Base-by-base conservation (phyloP, 2,797 vertebrate genomes). In the Onychomys leucogaster region DNA sequence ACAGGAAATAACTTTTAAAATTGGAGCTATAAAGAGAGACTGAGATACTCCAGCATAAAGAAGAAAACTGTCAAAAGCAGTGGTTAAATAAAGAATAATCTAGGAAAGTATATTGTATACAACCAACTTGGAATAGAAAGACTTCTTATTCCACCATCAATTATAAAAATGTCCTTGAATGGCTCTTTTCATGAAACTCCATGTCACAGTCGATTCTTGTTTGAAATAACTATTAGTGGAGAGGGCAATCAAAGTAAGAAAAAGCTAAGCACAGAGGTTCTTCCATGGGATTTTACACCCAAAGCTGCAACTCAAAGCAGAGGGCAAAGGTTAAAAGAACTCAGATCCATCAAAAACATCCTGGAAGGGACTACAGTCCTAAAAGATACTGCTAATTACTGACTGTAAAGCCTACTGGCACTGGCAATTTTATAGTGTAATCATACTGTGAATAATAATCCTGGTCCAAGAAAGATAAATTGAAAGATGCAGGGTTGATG, bases 401-500 rank as follows among this genome's bases (percentile, higher is more conserved):
- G 49, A 75, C 7, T 71, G 9, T 16, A 87, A 94, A 89, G 61
- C 27, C 71, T 12, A 57, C 25, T 55, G 69, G 67, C 69, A 52
- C 25, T 90, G 69, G 88, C 49, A 83, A 65, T 65, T 76, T 90
- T 84, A 92, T 5, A 80, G 67, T 57, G 4, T 29, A 92, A 69
- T 75, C 81, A 85, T n/a, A 89, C 12, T 92, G 16, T 67, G 63
- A 69, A 94, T 71, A 86, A 90, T 83, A 80, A 94, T 55, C 34
- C 34, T 13, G 19, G 41, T 73, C 13, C 21, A 90, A 83, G 61
- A 41, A 96, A 82, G 67, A 94, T 59, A 94, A 61, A 78, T 61
- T 55, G 77, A 83, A 90, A 91, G 37, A 86, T 32, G 1, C 1
- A 49, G n/a, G 16, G 25, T 49, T 10, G 52, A 71, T 19, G 32